Percentiles rank a stretch among this genome's conserved stretches.
These are phyloP conservation scores for Drosophila sp. DNA, from an alignment of 1,140 invertebrate genomes.

Conservation along the genomic window DNA sequence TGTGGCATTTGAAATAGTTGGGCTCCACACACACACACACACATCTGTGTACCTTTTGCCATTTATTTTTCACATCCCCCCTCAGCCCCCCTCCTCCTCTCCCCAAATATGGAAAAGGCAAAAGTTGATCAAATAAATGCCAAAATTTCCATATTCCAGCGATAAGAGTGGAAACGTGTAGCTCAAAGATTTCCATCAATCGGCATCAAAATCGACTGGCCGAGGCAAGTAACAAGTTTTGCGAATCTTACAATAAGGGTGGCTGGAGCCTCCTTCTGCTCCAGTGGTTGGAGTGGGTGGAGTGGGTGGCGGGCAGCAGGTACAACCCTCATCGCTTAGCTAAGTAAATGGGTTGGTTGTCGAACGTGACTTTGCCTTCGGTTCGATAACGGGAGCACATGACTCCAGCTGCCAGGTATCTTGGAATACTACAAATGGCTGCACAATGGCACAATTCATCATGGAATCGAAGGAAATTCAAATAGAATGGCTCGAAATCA, in stretches of 20 bases:
- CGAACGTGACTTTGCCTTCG: slow-evolving; percentile 67
- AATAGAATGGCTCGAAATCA: background rate
- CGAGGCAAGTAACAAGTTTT: slow-evolving; percentile 65
- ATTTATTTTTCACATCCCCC: slow-evolving; percentile 57
- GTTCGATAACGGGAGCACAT: slow-evolving; percentile 42
- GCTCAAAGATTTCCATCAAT: slow-evolving; percentile 75
- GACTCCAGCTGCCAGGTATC: slow-evolving; percentile 39
- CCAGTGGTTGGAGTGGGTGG: slow-evolving; percentile 5
- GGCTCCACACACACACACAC: slow-evolving; percentile 3
- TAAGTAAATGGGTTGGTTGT: slow-evolving; percentile 77
- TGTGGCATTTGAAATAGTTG: slow-evolving; percentile 74
- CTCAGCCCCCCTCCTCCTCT: background rate
- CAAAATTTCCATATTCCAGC: slow-evolving; percentile 76
- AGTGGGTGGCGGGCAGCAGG: slow-evolving; percentile 51
- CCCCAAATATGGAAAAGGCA: slow-evolving; percentile 68
- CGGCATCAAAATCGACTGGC: slow-evolving; percentile 15
- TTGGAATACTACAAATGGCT: slow-evolving; percentile 23
- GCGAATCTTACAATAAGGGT: slow-evolving; percentile 55
- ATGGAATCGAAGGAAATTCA: background rate
- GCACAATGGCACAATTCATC: slow-evolving; percentile 43
- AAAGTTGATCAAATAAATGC: slow-evolving; percentile 81
- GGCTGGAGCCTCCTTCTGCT: slow-evolving; percentile 22
- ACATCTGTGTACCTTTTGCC: slow-evolving; percentile 70
- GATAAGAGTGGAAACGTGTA: slow-evolving; percentile 73
- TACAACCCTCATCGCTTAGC: slow-evolving; percentile 77